Percentiles rank a stretch among this genome's conserved stretches.
Evolutionary conservation across 2,113 vertebrate species (phyloP).

Genomic region (Rafetus swinhoei): DNA sequence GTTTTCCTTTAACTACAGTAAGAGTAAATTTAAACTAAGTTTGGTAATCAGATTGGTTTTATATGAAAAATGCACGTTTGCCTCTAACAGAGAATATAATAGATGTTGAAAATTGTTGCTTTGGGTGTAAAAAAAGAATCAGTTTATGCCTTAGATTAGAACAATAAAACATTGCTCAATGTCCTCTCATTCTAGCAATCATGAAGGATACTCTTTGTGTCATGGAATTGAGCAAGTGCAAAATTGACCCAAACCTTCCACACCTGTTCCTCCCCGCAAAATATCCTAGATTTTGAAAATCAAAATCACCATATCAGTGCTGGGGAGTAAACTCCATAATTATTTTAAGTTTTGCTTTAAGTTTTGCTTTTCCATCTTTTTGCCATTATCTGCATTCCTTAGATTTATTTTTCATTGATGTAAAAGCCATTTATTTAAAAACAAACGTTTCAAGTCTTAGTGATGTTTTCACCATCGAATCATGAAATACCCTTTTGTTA

Average conservation of each 20-base stretch:
- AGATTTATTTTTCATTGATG: constrained; percentile 75
- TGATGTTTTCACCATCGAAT: constrained; percentile 81
- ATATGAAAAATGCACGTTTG: constrained; percentile 63
- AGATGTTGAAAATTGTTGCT: not conserved
- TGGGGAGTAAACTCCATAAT: constrained; percentile 74
- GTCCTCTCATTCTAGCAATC: constrained; percentile 31
- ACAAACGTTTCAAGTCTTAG: constrained; percentile 73
- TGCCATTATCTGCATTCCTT: constrained; percentile 76
- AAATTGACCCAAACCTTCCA: constrained; percentile 51
- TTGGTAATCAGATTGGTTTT: constrained; percentile 46
- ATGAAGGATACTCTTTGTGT: not conserved
- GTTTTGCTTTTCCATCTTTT: constrained; percentile 77
- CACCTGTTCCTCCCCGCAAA: constrained; percentile 38
- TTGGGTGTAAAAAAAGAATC: not conserved
- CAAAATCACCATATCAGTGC: constrained; percentile 60
- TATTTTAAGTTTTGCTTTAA: constrained; percentile 72
- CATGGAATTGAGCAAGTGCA: constrained; percentile 38
- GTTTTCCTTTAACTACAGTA: too few species aligned
- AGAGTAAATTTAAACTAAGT: not conserved
- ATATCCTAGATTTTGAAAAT: constrained; percentile 5
- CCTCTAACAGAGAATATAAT: constrained; percentile 14
- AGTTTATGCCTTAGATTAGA: constrained; percentile 21
- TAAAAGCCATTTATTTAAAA: constrained; percentile 57
- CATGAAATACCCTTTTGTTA: constrained; percentile 86
- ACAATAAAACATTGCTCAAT: constrained; percentile 28